Conservation (phyloP, 2,797 vertebrate genomes). For the Coendou prehensilis region DNA sequence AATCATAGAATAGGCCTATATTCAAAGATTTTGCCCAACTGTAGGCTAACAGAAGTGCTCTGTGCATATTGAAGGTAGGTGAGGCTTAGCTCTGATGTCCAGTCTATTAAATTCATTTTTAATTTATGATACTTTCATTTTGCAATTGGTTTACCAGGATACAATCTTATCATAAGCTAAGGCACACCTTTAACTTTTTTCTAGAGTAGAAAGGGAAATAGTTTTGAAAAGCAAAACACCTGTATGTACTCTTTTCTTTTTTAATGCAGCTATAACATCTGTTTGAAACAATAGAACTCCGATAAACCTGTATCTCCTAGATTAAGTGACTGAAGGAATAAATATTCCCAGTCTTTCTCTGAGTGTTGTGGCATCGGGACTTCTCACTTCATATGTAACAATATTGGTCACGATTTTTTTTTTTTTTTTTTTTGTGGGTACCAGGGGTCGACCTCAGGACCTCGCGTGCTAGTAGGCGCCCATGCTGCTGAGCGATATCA, state of each 20-base stretch:
- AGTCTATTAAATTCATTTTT: background rate
- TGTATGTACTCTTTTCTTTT: background rate
- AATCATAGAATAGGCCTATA: background rate
- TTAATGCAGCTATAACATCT: background rate
- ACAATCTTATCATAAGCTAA: background rate
- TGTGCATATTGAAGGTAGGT: too few species aligned
- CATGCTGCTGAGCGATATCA: too few species aligned
- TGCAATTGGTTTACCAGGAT: background rate
- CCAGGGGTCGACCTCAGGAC: too few species aligned
- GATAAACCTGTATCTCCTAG: background rate
- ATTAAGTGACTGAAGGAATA: background rate
- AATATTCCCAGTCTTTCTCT: background rate
- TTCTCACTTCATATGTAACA: background rate
- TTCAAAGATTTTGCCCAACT: background rate
- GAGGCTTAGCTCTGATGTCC: background rate
- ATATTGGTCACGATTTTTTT: background rate
- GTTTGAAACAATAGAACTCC: background rate
- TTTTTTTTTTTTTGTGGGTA: too few species aligned
- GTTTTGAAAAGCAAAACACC: conserved; percentile 8
- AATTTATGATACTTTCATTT: background rate
- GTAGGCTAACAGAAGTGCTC: background rate
- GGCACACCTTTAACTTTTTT: background rate
- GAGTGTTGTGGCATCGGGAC: background rate
- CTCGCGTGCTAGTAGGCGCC: too few species aligned
- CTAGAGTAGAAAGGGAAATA: background rate